Base-by-base conservation (phyloP, 2,888 invertebrate genomes). In the Zeuzera pyrina region DNA sequence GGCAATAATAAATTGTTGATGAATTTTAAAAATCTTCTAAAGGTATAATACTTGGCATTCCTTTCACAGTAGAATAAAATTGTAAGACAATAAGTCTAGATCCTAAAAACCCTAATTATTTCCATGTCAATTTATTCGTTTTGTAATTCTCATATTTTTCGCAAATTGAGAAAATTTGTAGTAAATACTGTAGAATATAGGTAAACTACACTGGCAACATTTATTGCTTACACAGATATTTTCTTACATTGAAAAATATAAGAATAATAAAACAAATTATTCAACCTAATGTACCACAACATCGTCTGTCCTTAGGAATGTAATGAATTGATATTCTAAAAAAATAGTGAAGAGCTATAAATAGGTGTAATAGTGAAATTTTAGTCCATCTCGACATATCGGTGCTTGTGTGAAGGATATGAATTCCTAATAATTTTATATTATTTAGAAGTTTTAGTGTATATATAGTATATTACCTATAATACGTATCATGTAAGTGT, bases 331-430 rank as follows among this genome's bases (percentile, higher is more conserved):
- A 33, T 32, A 37, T 37, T 34, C 28, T 28, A 14, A 28, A 28
- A 10, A 10, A 15, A n/a, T 8, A 10, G 10, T n/a, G 28, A 28
- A 15, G 15, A 28, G n/a, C 10, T n/a, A n/a, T 14, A 5, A 26
- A 28, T 14, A 15, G 15, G 28, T 15, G 15, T 15, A 28, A 19
- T 15, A 28, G 15, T 8, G 3, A 15, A 39, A 33, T 11, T 35
- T 46, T 73, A 77, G 77, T 79, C 77, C 76, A 79, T 72, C 59
- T 72, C 57, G 57, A 81, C 79, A 81, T 81, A 81, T 81, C 81
- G 81, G 81, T 81, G 81, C 81, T 81, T 78, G 67, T 57, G 62
- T 63, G 65, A 62, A 65, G 64, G 58, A 49, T 52, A 49, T 53
- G 57, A 72, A 33, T 72, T 69, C 69, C 69, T 76, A 71, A 63